Percentiles rank a stretch among this genome's conserved stretches.
phyloP scores from a whole-genome alignment of 2,888 invertebrate genomes.

The Nomada flava region DNA sequence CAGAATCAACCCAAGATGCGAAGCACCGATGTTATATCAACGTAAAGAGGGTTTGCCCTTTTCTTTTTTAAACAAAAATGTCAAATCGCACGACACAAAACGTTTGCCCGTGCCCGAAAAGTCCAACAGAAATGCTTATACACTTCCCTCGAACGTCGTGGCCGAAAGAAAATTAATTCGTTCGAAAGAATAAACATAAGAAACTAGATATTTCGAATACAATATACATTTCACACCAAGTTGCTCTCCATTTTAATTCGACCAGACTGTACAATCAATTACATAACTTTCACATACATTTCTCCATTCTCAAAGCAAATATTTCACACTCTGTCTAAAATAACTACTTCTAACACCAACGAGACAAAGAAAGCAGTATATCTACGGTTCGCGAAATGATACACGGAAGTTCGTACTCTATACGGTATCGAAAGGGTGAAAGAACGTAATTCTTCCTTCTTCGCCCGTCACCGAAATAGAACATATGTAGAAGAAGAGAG shows the following conservation, averaged over 20 bases:
- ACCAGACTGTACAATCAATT: no score
- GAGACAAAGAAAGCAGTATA: background rate
- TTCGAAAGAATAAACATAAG: no score
- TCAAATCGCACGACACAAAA: conserved; percentile 3
- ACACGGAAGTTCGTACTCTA: no score
- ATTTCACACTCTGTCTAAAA: no score
- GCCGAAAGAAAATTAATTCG: no score
- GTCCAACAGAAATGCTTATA: background rate
- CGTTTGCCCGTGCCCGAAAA: background rate
- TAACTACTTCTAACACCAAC: background rate
- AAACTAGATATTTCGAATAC: no score
- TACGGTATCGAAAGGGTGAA: conserved; percentile 18
- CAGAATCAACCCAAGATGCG: conserved; percentile 2
- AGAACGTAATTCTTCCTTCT: background rate
- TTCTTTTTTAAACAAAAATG: conserved; percentile 9
- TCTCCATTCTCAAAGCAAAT: no score
- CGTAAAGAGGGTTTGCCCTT: background rate
- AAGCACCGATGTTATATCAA: conserved; percentile 16
- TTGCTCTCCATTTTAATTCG: no score
- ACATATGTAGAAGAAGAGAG: background rate
- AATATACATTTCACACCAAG: no score
- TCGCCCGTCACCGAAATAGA: background rate
- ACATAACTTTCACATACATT: no score
- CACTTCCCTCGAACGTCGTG: no score
- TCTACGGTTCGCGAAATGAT: no score